A percentile compares a stretch with the other conserved stretches of the same genome.
These are phyloP conservation scores for Sterna hirundo DNA, from an alignment of 2,113 vertebrate species.

Conservation along the genomic window DNA sequence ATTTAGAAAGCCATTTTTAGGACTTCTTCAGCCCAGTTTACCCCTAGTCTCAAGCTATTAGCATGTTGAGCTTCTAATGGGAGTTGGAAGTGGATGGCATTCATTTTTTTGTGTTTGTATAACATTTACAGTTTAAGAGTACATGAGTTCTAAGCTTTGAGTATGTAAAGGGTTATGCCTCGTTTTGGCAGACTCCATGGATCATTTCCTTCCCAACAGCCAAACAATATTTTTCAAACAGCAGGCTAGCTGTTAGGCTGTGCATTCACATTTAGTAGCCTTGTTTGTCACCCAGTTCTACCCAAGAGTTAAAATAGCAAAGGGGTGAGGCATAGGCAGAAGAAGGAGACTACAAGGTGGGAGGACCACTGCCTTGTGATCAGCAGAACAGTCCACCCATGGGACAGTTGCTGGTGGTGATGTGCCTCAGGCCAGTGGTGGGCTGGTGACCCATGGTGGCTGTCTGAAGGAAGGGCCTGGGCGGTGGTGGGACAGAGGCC, in stretches of 20 bases:
- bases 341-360: background rate
- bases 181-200: background rate
- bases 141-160: background rate
- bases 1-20: background rate
- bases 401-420: background rate
- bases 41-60: background rate
- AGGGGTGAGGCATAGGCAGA: background rate
- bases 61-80: background rate
- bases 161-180: background rate
- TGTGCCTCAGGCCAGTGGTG: background rate
- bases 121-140: background rate
- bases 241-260: background rate
- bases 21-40: background rate
- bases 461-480: background rate
- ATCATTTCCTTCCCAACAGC: background rate
- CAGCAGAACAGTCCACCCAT: background rate
- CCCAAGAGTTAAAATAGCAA: background rate
- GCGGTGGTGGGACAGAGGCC: background rate
- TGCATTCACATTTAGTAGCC: background rate
- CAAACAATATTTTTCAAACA: background rate
- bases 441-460: background rate
- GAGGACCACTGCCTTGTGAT: background rate
- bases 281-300: background rate
- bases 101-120: background rate
- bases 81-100: background rate